Base-by-base conservation (phyloP, 2,113 vertebrate genomes). In the Epinephelus fuscoguttatus region DNA sequence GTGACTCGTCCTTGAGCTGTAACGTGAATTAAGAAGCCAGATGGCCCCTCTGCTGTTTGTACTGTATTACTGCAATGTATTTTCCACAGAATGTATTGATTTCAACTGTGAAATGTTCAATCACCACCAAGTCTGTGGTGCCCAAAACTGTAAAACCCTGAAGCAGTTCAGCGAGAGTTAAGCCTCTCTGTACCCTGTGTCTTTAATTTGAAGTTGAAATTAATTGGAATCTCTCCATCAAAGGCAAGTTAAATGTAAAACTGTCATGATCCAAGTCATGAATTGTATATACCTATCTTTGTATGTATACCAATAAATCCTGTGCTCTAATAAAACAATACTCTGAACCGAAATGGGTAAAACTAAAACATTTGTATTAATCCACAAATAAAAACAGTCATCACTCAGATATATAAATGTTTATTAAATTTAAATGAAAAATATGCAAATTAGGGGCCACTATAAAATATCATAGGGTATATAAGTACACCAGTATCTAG, bases 301-400 rank as follows among this genome's bases (percentile, higher is more conserved):
- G 92, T 95, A 92, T 95, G 91, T 95, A 93, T 94, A 94, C 92
- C 88, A 94, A 88, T 93, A 92, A 91, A 94, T 82, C 80, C 85
- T 93, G 92, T 93, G 93, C 91, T 93, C 92, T 88, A 94, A 93
- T 93, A 92, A 94, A 94, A 91, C 83, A 92, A 90, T 90, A 92
- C 89, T 94, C 88, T 93, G 87, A 92, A 88, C 82, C 92, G 81
- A 91, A 93, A 85, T 91, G 89, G 90, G 88, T 91, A 93, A 94
- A 93, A 94, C 82, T 84, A 84, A 91, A 93, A 94, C 70, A 92
- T 94, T 94, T 94, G 90, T 95, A 92, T 92, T 89, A 93, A 95
- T 90, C 91, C 76, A 90, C 91, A 88, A 93, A 93, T 88, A 88
- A 90, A 87, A 92, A 83, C 90, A 91, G 85, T 70, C 85, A 87